Base-by-base conservation (phyloP, 2,797 vertebrate genomes). In the Poeciliopsis presidionis region DNA sequence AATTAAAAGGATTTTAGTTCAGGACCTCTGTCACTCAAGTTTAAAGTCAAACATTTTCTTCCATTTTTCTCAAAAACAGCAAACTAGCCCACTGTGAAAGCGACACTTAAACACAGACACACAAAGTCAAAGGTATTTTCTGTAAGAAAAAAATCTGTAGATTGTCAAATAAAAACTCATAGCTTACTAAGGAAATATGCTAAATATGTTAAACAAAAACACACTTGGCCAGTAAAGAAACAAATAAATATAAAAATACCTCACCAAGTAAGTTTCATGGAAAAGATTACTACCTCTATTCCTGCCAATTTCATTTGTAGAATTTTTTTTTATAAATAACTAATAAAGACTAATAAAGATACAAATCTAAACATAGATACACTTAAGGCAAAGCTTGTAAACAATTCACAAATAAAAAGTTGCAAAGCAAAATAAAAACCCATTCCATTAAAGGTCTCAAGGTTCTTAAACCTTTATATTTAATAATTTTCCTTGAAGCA, bases 21-120 rank as follows among this genome's bases (percentile, higher is more conserved):
- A 82, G 79, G 61, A 82, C 77, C 14, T 5, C 20, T 57, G 71
- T 77, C 49, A 57, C 67, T 67, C 49, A 73, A 87, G 79, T 84
- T 77, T 75, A 30, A 79, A 83, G 39, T 22, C 22, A 82, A 71
- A 74, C 70, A 45, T 85, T 69, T 80, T 30, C 72, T 45, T 11
- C 55, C 43, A 55, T 72, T 53, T 33, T 53, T 67, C 41, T 36
- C 59, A 11, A 6, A 85, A 78, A 82, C 57, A 70, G 46, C 55
- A 53, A 7, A 65, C 53, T 61, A 12, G 43, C 76, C 45, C 6
- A 25, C 9, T 53, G 55, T n/a, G 28, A 67, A 11, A 67, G 63
- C 11, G 0, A 67, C 36, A 25, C 4, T 13, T 65, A 41, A 67
- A 65, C 33, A 65, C 33, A 65, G 18, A 65, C 33, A 1, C 61